Evolutionary conservation across 2,888 invertebrate species (phyloP), one percentile per base, ranked within the genome.

Genomic region (Buathra laborator): DNA sequence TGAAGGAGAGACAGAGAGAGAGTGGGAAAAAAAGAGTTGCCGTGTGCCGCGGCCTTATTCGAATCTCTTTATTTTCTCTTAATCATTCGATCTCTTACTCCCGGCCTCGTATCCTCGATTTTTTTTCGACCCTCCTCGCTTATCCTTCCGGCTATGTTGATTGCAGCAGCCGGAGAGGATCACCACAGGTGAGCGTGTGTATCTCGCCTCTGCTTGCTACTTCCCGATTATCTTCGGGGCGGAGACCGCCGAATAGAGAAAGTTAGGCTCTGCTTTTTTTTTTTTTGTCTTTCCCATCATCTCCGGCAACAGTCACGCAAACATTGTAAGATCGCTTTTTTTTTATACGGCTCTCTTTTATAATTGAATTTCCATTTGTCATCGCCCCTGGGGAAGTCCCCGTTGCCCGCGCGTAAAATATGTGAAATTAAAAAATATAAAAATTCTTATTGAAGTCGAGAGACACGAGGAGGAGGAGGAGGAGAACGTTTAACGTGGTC

Each of bases 41-140:
- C 48, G 62, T 12, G 32, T 19, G 6, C 48, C 46, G 29, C n/a
- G 62, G 62, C 48, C 74, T 64, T 75, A 64, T 75, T 75, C 74
- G 74, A 74, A 74, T 74, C 59, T 74, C 74, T 75, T 75, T 64
- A 59, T 75, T 62, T 75, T 75, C 74, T 75, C 74, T 62, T 64
- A 75, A 75, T 75, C 64, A 75, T 62, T 44, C 62, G 74, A 75
- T 75, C 74, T 64, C 62, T 75, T 64, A 75, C 74, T 59, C 32
- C 74, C 74, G 64, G 48, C 74, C 74, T 64, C 56, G 71, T 44
- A 56, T 37, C 71, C 71, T 44, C 74, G 64, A 75, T 75, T 48
- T 64, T 74, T 59, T 59, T 37, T 75, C 48, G 62, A 64, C 62
- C 62, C 64, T 59, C 37, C 74, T 62, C 74, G 14, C 74, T 48